These are phyloP conservation scores for Synodontis membranacea DNA, from an alignment of 2,113 vertebrate species.

Conservation along the genomic window DNA sequence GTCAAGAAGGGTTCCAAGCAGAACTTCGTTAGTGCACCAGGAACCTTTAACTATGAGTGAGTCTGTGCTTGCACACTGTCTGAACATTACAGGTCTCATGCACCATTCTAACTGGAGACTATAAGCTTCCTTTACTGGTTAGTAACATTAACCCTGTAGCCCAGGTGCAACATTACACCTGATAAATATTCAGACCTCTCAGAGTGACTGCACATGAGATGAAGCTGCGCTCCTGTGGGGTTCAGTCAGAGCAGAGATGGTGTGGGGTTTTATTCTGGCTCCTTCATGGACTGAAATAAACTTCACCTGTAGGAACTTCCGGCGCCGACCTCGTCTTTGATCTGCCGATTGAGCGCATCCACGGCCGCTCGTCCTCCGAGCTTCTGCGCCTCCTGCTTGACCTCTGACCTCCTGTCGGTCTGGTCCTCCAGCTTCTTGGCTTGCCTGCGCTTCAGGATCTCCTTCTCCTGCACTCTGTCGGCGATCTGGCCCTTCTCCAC, in stretches of 20 bases:
- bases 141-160: background rate
- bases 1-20: background rate
- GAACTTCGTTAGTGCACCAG: background rate
- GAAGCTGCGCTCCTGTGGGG: background rate
- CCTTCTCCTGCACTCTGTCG: slow-evolving; percentile 75
- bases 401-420: slow-evolving; percentile 46
- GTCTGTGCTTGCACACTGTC: background rate
- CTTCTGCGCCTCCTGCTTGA: slow-evolving; percentile 51
- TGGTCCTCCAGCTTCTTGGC: slow-evolving; percentile 53
- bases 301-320: slow-evolving; percentile 88
- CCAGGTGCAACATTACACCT: background rate
- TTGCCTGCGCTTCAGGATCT: slow-evolving; percentile 61
- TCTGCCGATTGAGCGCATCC: slow-evolving; percentile 90
- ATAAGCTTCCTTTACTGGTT: background rate
- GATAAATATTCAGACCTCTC: background rate
- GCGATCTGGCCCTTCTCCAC: slow-evolving; percentile 76
- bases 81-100: background rate
- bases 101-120: background rate
- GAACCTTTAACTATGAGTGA: background rate
- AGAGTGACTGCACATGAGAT: background rate
- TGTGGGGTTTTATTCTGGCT: background rate
- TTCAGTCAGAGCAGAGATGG: background rate
- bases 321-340: slow-evolving; percentile 81
- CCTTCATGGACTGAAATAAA: background rate
- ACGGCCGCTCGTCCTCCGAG: slow-evolving; percentile 75